phyloP scores from a whole-genome alignment of 2,888 invertebrate species.

The Microplitis deprimator region DNA sequence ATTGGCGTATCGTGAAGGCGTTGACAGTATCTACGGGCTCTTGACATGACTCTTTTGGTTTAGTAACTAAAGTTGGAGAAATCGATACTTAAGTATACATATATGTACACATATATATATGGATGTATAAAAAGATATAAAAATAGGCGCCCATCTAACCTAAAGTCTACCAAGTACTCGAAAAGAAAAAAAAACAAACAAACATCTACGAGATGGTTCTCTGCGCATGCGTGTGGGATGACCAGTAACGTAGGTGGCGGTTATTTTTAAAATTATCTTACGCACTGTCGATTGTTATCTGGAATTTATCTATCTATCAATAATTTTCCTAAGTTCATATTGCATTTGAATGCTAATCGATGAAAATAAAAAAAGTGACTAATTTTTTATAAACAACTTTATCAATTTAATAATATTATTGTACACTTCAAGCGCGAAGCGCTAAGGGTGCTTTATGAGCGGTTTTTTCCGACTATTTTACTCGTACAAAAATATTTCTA shows the following conservation, averaged over 20 bases:
- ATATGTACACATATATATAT: neutral
- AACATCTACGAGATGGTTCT: neutral
- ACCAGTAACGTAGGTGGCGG: conserved; percentile 53
- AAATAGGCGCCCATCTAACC: neutral
- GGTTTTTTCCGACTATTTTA: no score
- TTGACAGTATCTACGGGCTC: conserved; percentile 45
- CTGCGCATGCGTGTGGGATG: conserved; percentile 44
- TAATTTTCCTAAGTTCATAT: neutral
- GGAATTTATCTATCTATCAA: conserved; percentile 30
- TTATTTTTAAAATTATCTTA: conserved; percentile 47
- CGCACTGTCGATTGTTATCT: conserved; percentile 47
- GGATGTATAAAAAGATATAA: neutral
- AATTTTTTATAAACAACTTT: no score
- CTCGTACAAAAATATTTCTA: no score
- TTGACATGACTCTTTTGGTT: conserved; percentile 24
- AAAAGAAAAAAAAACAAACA: neutral
- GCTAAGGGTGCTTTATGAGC: no score
- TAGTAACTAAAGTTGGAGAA: conserved; percentile 14
- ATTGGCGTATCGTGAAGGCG: conserved; percentile 43
- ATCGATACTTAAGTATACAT: conserved; percentile 22
- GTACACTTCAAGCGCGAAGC: no score
- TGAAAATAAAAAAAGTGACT: no score
- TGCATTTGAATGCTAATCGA: no score
- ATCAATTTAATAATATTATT: no score
- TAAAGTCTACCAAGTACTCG: neutral